Conservation (phyloP, 2,888 invertebrate species). For the Rhagonycha fulva region DNA sequence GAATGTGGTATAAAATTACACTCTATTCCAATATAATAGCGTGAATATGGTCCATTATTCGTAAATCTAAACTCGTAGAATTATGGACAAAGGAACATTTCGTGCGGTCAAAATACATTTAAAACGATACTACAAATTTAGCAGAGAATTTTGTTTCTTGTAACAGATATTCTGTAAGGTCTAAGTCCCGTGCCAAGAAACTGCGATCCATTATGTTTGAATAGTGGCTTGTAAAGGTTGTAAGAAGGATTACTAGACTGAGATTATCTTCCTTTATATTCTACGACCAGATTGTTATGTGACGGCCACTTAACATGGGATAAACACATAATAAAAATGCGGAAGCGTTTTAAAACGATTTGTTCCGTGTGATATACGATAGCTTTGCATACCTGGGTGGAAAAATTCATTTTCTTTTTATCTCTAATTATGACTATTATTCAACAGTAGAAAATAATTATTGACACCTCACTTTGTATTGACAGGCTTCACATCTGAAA, state of each 20-base stretch:
- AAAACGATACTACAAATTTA: conserved; percentile 47
- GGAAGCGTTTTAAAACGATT: conserved; percentile 39
- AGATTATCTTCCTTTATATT: conserved; percentile 45
- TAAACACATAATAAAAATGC: conserved; percentile 41
- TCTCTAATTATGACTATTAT: background rate
- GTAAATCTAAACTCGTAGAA: conserved; percentile 45
- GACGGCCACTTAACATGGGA: conserved; percentile 53
- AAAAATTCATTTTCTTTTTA: background rate
- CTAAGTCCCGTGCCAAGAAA: conserved; percentile 24
- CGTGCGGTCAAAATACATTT: conserved; percentile 54
- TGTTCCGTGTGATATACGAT: conserved; percentile 44
- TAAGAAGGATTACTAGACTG: conserved; percentile 44
- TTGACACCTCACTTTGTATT: background rate
- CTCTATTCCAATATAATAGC: conserved; percentile 48
- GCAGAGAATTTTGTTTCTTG: conserved; percentile 36
- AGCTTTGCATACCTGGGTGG: conserved; percentile 30
- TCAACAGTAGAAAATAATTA: background rate
- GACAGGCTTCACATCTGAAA: background rate
- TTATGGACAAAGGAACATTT: conserved; percentile 47
- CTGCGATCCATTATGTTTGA: conserved; percentile 48
- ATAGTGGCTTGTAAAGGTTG: conserved; percentile 41
- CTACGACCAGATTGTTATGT: conserved; percentile 42
- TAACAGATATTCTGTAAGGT: conserved; percentile 31
- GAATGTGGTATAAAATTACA: conserved; percentile 49
- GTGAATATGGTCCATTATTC: conserved; percentile 52